These are phyloP conservation scores for Paratilapia polleni DNA, from an alignment of 2,113 vertebrate genomes.

Conservation along the genomic window DNA sequence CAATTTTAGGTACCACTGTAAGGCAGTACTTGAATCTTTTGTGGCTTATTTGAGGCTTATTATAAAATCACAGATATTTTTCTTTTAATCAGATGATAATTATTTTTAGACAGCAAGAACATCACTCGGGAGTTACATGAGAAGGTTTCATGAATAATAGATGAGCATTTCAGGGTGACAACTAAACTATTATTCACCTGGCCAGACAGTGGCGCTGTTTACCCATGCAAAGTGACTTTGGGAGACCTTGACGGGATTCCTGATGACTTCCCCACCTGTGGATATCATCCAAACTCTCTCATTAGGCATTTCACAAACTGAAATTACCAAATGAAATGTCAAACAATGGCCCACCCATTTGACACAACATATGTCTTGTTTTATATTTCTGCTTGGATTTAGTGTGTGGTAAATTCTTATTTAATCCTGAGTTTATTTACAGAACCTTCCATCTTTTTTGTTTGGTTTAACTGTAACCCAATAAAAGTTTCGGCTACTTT, in stretches of 20 bases:
- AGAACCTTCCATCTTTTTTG: neutral
- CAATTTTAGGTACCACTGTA: neutral
- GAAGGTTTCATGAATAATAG: constrained; percentile 32
- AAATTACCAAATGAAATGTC: neutral
- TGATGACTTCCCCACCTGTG: neutral
- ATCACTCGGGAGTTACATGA: constrained; percentile 16
- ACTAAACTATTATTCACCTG: neutral
- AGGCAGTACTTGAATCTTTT: neutral
- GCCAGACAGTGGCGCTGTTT: constrained; percentile 55
- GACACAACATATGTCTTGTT: neutral
- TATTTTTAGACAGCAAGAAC: neutral
- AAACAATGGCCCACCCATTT: neutral
- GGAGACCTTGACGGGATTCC: neutral
- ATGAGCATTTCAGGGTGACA: neutral
- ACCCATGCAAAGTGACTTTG: neutral
- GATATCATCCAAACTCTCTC: neutral
- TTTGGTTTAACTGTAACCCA: neutral
- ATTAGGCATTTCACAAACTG: neutral
- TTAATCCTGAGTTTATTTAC: neutral
- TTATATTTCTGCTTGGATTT: neutral
- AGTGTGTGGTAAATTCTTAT: neutral
- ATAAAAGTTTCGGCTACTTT: neutral
- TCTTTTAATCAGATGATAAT: neutral
- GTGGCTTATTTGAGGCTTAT: neutral
- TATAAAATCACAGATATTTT: neutral